Conservation (phyloP, 2,888 invertebrate species). For the Machimus atricapillus region DNA sequence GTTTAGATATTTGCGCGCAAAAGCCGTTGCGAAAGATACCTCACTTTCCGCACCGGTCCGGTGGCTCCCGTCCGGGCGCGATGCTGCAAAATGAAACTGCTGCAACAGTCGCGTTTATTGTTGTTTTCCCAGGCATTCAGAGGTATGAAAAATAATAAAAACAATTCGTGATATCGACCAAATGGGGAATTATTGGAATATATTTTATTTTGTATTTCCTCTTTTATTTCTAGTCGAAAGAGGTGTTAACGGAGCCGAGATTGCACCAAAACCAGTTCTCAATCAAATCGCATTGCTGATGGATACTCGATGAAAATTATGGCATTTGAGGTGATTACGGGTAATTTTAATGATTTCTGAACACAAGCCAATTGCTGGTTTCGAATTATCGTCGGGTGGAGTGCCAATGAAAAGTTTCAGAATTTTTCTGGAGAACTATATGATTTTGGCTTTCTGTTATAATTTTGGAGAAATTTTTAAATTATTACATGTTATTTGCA, state of each 20-base stretch:
- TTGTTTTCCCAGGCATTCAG: not conserved
- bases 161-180: not conserved
- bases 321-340: not conserved
- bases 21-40: slow-evolving; percentile 6
- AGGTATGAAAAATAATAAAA: not conserved
- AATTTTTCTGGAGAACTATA: not conserved
- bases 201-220: not conserved
- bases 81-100: not conserved
- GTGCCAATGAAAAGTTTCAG: not conserved
- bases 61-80: not conserved
- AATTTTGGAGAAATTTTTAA: not conserved
- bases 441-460: not conserved
- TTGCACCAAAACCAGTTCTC: not conserved
- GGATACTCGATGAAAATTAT: not conserved
- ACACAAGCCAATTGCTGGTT: not conserved
- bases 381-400: not conserved
- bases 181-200: not conserved
- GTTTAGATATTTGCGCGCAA: slow-evolving; percentile 17
- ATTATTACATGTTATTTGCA: not conserved
- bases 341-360: not conserved
- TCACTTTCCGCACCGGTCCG: not conserved
- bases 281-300: not conserved
- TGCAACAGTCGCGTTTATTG: not conserved
- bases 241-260: not conserved
- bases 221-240: not conserved